Percentiles rank a stretch among this genome's conserved stretches.
Conservation (phyloP, 2,797 vertebrate genomes). For the Rhabdomys pumilio region DNA sequence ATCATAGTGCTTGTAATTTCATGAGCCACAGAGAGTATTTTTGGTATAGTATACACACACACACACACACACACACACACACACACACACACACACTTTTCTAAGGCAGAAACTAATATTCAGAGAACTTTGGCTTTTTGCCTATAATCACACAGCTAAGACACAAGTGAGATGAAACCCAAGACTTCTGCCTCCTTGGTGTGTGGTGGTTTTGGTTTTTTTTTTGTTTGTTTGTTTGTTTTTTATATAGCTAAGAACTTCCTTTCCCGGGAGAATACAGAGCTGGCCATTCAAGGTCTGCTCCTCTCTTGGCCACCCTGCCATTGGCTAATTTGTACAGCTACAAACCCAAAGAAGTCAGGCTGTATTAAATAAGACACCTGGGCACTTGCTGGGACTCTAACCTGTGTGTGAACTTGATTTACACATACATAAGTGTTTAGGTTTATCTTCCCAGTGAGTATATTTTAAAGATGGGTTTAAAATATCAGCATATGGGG, state of each 20-base stretch:
- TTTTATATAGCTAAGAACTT: background rate
- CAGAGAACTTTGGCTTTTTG: background rate
- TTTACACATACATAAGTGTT: background rate
- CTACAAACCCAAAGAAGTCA: background rate
- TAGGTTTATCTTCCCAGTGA: background rate
- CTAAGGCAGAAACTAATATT: background rate
- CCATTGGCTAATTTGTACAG: background rate
- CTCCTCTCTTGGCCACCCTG: background rate
- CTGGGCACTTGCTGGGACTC: background rate
- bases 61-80: background rate
- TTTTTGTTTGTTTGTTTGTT: too few species aligned
- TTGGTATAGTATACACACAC: background rate
- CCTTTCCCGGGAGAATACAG: slow-evolving; percentile 1
- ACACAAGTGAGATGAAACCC: background rate
- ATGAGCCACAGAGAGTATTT: background rate
- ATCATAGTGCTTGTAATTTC: background rate
- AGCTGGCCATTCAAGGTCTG: background rate
- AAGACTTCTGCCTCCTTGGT: background rate
- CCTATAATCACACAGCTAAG: background rate
- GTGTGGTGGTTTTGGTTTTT: too few species aligned
- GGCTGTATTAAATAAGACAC: background rate
- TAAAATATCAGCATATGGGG: background rate
- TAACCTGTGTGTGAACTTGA: background rate
- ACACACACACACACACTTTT: background rate
- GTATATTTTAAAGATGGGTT: background rate